phyloP scores from a whole-genome alignment of 2,888 invertebrate species.

The Himalopsyche japonica region DNA sequence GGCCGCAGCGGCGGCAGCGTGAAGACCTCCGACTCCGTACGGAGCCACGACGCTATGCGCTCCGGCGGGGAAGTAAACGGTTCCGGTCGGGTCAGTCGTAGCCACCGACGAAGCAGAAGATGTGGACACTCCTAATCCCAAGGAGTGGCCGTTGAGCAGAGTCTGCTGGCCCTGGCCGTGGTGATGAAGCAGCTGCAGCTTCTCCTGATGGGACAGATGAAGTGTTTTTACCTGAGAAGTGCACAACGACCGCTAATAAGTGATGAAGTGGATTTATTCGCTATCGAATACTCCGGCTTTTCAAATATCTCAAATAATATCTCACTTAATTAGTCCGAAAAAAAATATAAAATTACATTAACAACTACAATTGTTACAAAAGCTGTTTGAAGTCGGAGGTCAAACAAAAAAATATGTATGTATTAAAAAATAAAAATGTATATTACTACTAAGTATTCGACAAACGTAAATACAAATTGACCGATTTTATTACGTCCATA shows the following conservation, averaged over 20 bases:
- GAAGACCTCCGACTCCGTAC: slow-evolving; percentile 9
- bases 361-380: too few species aligned
- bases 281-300: background rate
- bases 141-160: slow-evolving; percentile 45
- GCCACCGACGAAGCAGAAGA: background rate
- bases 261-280: background rate
- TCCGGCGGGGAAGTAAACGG: slow-evolving; percentile 48
- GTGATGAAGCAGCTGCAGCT: slow-evolving; percentile 55
- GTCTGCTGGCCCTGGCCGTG: slow-evolving; percentile 59
- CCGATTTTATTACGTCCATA: too few species aligned
- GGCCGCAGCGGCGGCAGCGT: slow-evolving; percentile 15
- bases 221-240: slow-evolving; percentile 52
- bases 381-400: too few species aligned
- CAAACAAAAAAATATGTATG: too few species aligned
- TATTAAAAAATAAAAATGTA: too few species aligned
- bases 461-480: too few species aligned
- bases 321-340: too few species aligned
- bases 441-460: too few species aligned
- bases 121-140: slow-evolving; percentile 47
- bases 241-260: slow-evolving; percentile 10
- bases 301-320: too few species aligned
- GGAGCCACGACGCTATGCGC: slow-evolving; percentile 46
- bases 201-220: slow-evolving; percentile 57
- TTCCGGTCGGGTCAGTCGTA: slow-evolving; percentile 48
- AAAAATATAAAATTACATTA: too few species aligned